A percentile compares a stretch with the other conserved stretches of the same genome.
These are phyloP conservation scores for Mus caroli DNA, from an alignment of 2,797 vertebrate genomes.

Conservation along the genomic window DNA sequence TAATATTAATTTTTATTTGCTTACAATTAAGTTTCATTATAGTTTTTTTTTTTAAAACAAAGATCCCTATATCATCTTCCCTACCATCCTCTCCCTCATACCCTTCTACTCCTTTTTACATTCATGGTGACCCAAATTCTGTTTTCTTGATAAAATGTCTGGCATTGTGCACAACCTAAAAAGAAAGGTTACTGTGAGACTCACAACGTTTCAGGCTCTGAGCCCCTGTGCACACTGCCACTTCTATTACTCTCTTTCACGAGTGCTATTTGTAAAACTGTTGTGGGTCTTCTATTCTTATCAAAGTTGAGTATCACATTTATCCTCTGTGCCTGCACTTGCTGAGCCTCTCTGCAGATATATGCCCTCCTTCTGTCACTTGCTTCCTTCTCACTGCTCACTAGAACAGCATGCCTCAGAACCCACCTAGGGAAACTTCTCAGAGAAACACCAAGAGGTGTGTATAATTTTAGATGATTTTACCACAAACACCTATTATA, in stretches of 20 bases:
- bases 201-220: background rate
- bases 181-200: slow-evolving; percentile 10
- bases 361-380: slow-evolving; percentile 49
- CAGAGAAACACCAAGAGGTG: background rate
- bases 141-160: slow-evolving; percentile 37
- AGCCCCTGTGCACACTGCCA: background rate
- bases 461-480: slow-evolving; percentile 36
- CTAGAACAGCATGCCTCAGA: slow-evolving; percentile 30
- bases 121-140: background rate
- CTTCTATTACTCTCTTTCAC: background rate
- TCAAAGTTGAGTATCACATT: slow-evolving; percentile 35
- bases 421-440: background rate
- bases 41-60: too few relatives aligned
- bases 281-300: slow-evolving; percentile 27
- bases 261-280: slow-evolving; percentile 56
- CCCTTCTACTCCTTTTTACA: background rate
- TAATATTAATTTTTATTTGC: background rate
- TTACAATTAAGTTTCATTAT: background rate
- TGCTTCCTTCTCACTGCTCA: background rate
- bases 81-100: background rate
- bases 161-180: background rate
- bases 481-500: background rate
- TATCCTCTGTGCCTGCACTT: slow-evolving; percentile 1
- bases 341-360: slow-evolving; percentile 6
- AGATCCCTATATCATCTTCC: background rate